Conservation (phyloP, 2,113 vertebrate species). For the Lepus europaeus region DNA sequence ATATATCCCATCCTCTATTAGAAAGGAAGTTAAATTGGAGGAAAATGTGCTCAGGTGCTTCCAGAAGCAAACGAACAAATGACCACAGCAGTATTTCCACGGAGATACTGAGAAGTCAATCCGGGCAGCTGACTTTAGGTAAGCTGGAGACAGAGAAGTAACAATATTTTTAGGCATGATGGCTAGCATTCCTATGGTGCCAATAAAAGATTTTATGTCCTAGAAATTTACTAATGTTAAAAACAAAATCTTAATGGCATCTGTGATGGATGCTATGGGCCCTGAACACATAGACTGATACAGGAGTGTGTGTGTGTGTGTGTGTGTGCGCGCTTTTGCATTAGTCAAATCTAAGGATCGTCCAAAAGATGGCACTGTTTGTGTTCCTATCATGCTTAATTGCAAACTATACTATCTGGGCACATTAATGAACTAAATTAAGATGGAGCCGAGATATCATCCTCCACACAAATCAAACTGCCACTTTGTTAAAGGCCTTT, state of each 20-base stretch:
- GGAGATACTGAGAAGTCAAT: background rate
- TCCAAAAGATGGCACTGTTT: constrained; percentile 91
- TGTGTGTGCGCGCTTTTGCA: background rate
- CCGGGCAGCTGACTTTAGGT: background rate
- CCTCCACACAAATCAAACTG: constrained; percentile 79
- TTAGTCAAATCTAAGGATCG: constrained; percentile 74
- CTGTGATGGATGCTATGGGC: background rate
- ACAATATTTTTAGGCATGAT: constrained; percentile 22
- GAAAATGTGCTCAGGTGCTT: background rate
- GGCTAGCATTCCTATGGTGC: background rate
- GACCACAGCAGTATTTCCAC: background rate
- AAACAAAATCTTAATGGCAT: background rate
- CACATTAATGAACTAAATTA: constrained; percentile 79
- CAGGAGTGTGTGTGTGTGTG: background rate
- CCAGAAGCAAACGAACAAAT: constrained; percentile 6
- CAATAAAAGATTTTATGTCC: background rate
- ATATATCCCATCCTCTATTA: constrained; percentile 50
- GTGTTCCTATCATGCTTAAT: constrained; percentile 82
- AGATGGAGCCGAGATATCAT: constrained; percentile 58
- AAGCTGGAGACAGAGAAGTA: background rate
- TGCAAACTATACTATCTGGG: constrained; percentile 59
- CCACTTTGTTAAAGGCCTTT: constrained; percentile 68
- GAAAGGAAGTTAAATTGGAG: constrained; percentile 21
- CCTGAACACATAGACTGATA: background rate
- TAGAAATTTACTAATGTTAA: constrained; percentile 32